phyloP scores from a whole-genome alignment of 2,797 vertebrate genomes.

The Acridotheres tristis region DNA sequence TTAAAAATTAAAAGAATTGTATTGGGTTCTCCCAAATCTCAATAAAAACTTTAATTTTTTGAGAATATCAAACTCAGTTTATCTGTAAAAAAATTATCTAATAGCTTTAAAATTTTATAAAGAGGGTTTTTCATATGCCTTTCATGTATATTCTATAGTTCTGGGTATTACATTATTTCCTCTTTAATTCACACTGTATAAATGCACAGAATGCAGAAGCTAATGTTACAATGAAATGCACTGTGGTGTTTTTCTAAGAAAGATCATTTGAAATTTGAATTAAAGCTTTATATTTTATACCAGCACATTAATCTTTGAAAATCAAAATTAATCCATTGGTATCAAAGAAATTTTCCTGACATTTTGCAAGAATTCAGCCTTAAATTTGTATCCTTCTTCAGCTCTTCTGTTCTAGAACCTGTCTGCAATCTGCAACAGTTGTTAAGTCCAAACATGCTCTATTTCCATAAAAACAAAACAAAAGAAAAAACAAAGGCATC shows the following conservation, averaged over 20 bases:
- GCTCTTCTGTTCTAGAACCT: not conserved
- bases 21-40: not conserved
- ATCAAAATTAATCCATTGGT: not conserved
- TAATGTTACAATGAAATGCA: not conserved
- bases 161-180: not conserved
- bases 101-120: not conserved
- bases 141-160: not conserved
- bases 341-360: not conserved
- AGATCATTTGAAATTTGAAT: not conserved
- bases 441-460: not conserved
- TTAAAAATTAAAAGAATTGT: not conserved
- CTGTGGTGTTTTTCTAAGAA: not conserved
- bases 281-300: not conserved
- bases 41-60: not conserved
- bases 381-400: not conserved
- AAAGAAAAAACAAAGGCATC: accelerated
- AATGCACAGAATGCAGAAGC: not conserved
- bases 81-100: not conserved
- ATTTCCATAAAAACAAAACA: not conserved
- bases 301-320: not conserved
- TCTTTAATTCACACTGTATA: not conserved
- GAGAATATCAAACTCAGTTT: not conserved
- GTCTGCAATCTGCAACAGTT: not conserved
- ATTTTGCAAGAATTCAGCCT: not conserved
- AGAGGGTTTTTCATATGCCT: not conserved